Conservation (phyloP, 2,888 invertebrate genomes). For the Apamea monoglypha region DNA sequence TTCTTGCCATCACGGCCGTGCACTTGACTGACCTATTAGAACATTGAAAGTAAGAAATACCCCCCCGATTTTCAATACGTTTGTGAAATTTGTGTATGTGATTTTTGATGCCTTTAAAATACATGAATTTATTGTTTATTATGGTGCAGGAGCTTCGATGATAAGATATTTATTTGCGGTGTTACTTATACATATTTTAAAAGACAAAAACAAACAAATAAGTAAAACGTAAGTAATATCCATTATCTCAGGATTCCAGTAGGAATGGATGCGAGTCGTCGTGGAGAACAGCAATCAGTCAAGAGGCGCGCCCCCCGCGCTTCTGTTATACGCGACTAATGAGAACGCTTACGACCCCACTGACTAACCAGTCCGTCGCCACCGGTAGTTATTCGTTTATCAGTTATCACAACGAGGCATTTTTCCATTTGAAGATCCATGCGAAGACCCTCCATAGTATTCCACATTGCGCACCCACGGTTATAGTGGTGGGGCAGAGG, state of each 20-base stretch:
- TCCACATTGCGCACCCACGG: background rate
- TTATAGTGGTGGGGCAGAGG: background rate
- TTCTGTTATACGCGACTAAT: slow-evolving; percentile 65
- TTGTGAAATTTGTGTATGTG: background rate
- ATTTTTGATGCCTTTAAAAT: background rate
- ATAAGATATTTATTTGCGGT: background rate
- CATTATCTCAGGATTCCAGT: slow-evolving; percentile 65
- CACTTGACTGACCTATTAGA: background rate
- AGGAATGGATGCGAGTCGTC: slow-evolving; percentile 71
- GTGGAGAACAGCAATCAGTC: slow-evolving; percentile 75
- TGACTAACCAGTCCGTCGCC: background rate
- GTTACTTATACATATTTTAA: background rate
- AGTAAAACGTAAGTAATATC: slow-evolving; percentile 64
- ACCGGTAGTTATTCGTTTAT: background rate
- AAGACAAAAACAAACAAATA: background rate
- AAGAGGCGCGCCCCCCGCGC: slow-evolving; percentile 47
- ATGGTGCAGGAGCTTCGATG: background rate
- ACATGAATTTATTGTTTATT: background rate
- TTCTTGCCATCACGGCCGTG: background rate
- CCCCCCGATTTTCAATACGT: background rate
- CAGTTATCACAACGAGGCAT: background rate
- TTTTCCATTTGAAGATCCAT: background rate
- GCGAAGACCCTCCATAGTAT: background rate
- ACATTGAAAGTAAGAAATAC: no score
- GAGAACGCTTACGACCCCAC: slow-evolving; percentile 34